Evolutionary conservation across 2,797 vertebrate species (phyloP), one percentile per base, ranked within the genome.

Genomic region (Pantherophis vulpinus): DNA sequence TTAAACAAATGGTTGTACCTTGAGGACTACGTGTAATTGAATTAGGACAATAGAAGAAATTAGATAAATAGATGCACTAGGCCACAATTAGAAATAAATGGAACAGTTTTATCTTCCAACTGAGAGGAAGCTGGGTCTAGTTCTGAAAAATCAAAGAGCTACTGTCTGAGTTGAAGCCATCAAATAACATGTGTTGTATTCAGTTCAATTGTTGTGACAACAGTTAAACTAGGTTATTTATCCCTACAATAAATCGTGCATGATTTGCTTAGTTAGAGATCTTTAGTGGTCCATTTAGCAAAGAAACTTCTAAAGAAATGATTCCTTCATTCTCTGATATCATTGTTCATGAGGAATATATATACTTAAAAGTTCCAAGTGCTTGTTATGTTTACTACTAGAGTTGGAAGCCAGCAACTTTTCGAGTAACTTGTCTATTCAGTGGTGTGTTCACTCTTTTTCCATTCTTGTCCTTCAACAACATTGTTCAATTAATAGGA

Each of bases 351-450:
- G 86, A 47, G 10, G 12, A 63, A 42, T 42, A 13, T 90, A 32
- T 87, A 61, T 86, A 91, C 95, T 93, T 94, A 86, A 27, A 88
- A 94, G 92, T 90, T 89, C 86, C 83, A 42, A 12, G 90, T 94
- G 10, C 25, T 42, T 20, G 54, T 0, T 18, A 54, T 93, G n/a
- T 87, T 90, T 87, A 88, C 1, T 23, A 89, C 93, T 88, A 14
- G 3, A 0, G 10, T 6, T 70, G 58, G 61, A 29, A 92, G 2
- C 54, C 87, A 92, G 32, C 18, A 14, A 92, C 91, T 10, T 60
- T 94, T 95, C 25, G 83, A 29, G 92, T 93, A 74, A 20, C 2
- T 37, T 10, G 23, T 1, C 89, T 96, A n/a, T 56, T 29, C 5
- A 66, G 9, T 93, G 29, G 0, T 61, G 3, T 60, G 5, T 4